Conservation (phyloP, 1,140 invertebrate species). For the Drosophila kanapiae region DNA sequence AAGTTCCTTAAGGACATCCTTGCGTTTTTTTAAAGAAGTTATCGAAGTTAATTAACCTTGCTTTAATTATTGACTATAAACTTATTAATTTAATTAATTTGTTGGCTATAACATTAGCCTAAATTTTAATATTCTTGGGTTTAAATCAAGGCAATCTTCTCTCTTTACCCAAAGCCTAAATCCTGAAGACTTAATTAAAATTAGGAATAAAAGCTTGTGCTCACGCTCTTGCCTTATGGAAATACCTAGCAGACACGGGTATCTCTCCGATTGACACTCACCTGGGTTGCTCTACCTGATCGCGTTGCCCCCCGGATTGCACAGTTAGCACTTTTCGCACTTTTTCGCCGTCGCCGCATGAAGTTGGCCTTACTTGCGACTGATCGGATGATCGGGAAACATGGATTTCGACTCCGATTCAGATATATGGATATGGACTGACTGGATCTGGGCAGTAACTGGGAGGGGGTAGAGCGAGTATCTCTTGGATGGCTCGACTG, state of each 20-base stretch:
- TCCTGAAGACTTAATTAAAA: too few species aligned
- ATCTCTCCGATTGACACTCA: conserved; percentile 13
- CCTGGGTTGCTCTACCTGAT: conserved; percentile 33
- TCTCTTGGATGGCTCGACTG: conserved; percentile 9
- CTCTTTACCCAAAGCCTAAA: too few species aligned
- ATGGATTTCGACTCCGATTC: neutral
- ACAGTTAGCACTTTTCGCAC: conserved; percentile 35
- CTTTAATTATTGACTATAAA: neutral
- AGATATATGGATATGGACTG: neutral
- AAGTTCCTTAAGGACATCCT: neutral
- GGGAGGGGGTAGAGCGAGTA: neutral
- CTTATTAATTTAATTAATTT: neutral
- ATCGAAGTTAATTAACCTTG: neutral
- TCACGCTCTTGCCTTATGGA: neutral
- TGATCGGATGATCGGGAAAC: conserved; percentile 27
- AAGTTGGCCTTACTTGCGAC: conserved; percentile 19
- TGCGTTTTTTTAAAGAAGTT: neutral
- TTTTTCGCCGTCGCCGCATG: conserved; percentile 22
- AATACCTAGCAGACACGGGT: conserved; percentile 4
- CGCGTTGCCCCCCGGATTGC: conserved; percentile 28
- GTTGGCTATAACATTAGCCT: neutral
- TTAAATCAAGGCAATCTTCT: neutral
- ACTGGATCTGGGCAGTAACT: neutral
- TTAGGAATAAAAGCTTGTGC: too few species aligned
- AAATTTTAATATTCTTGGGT: too few species aligned